phyloP scores from a whole-genome alignment of 2,888 invertebrate genomes.

The Hyalella azteca region DNA sequence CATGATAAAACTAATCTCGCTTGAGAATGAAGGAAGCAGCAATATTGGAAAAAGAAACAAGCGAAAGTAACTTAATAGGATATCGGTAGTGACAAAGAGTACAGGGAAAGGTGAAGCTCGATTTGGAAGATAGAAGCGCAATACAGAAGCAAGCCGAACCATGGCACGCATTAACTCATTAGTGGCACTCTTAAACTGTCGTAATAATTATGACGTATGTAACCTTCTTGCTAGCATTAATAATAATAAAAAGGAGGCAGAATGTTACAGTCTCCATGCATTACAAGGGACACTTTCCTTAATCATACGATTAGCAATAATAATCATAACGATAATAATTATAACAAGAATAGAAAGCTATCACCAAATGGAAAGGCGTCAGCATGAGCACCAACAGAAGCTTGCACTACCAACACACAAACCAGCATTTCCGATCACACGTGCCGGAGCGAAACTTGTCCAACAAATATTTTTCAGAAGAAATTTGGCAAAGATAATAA shows the following conservation, averaged over 20 bases:
- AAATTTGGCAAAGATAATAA: neutral
- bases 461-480: slow-evolving; percentile 6
- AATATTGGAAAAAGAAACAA: neutral
- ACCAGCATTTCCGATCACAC: neutral
- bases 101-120: too few relatives aligned
- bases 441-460: neutral
- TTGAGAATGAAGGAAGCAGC: too few relatives aligned
- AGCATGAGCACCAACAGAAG: slow-evolving; percentile 20
- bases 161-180: neutral
- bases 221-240: neutral
- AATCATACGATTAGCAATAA: neutral
- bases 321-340: neutral
- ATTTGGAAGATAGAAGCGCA: too few relatives aligned
- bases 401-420: neutral
- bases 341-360: neutral
- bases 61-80: too few relatives aligned
- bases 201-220: too few relatives aligned
- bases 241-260: neutral
- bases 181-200: too few relatives aligned
- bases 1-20: too few relatives aligned
- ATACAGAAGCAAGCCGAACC: slow-evolving; percentile 9
- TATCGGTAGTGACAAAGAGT: too few relatives aligned
- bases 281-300: slow-evolving; percentile 18
- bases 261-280: slow-evolving; percentile 35
- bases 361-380: slow-evolving; percentile 16